These are phyloP conservation scores for Scomberomorus guttatus DNA, from an alignment of 2,797 vertebrate species.

Conservation along the genomic window DNA sequence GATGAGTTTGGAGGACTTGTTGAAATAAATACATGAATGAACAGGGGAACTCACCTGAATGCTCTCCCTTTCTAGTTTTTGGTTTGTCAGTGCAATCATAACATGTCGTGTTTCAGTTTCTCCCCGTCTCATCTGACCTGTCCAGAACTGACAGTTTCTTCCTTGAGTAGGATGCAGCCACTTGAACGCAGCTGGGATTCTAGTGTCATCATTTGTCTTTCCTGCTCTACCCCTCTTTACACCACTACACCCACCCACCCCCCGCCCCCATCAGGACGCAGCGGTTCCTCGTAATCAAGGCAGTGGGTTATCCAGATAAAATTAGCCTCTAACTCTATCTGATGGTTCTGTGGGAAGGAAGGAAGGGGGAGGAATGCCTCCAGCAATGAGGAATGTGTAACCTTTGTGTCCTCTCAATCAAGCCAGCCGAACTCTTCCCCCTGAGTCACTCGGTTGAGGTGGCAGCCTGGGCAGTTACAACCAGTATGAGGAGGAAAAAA, in stretches of 20 bases:
- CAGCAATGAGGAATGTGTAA: slow-evolving; percentile 34
- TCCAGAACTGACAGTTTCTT: slow-evolving; percentile 7
- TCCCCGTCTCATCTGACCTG: background rate
- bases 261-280: slow-evolving; percentile 50
- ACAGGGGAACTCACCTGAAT: background rate
- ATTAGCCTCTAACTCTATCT: slow-evolving; percentile 43
- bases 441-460: slow-evolving; percentile 38
- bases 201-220: slow-evolving; percentile 1
- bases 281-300: slow-evolving; percentile 60
- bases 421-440: background rate
- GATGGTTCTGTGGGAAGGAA: slow-evolving; percentile 29
- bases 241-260: slow-evolving; percentile 1
- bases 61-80: background rate
- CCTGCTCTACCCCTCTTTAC: background rate
- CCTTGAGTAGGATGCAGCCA: slow-evolving; percentile 24
- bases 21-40: background rate
- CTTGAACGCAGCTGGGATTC: slow-evolving; percentile 30
- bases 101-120: background rate
- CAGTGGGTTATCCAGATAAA: slow-evolving; percentile 60
- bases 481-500: slow-evolving; percentile 19
- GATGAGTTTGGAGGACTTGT: background rate
- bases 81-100: slow-evolving; percentile 6
- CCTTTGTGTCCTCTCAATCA: slow-evolving; percentile 22
- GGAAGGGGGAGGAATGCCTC: background rate
- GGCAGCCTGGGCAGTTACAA: slow-evolving; percentile 32